A percentile compares a stretch with the other conserved stretches of the same genome.
Evolutionary conservation across 2,888 invertebrate species (phyloP).

Genomic region (Polyommatus icarus): DNA sequence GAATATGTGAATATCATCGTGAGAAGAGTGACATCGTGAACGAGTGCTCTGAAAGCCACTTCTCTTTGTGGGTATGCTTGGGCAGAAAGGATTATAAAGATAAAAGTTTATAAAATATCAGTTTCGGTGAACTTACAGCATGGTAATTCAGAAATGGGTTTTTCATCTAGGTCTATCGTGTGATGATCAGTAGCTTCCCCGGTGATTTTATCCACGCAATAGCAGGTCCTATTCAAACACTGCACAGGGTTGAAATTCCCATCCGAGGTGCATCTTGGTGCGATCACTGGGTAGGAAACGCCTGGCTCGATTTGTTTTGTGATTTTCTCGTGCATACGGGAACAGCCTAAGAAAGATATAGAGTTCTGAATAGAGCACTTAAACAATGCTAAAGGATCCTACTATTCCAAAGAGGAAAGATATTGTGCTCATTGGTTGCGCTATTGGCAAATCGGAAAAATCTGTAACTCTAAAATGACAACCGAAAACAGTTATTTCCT

Average conservation of each 20-base stretch:
- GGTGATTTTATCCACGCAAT: conserved; percentile 81
- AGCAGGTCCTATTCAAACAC: conserved; percentile 80
- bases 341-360: conserved; percentile 73
- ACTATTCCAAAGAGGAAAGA: too few relatives aligned
- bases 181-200: conserved; percentile 62
- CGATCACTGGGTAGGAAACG: conserved; percentile 59
- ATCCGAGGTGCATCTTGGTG: conserved; percentile 82
- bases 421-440: too few relatives aligned
- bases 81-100: too few relatives aligned
- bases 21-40: too few relatives aligned
- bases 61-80: too few relatives aligned
- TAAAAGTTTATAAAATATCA: too few relatives aligned
- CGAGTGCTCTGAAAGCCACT: too few relatives aligned
- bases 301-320: conserved; percentile 58
- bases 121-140: conserved; percentile 66
- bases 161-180: conserved; percentile 55
- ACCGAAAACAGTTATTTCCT: conserved; percentile 43
- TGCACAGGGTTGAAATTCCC: conserved; percentile 86
- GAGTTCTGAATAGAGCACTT: not conserved
- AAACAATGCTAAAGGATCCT: not conserved
- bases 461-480: not conserved
- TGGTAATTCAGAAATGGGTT: conserved; percentile 56
- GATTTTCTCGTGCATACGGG: conserved; percentile 76
- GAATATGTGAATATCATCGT: too few relatives aligned
- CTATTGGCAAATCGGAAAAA: too few relatives aligned